Evolutionary conservation across 2,797 vertebrate species (phyloP).

Genomic region (Pteronotus mesoamericanus): DNA sequence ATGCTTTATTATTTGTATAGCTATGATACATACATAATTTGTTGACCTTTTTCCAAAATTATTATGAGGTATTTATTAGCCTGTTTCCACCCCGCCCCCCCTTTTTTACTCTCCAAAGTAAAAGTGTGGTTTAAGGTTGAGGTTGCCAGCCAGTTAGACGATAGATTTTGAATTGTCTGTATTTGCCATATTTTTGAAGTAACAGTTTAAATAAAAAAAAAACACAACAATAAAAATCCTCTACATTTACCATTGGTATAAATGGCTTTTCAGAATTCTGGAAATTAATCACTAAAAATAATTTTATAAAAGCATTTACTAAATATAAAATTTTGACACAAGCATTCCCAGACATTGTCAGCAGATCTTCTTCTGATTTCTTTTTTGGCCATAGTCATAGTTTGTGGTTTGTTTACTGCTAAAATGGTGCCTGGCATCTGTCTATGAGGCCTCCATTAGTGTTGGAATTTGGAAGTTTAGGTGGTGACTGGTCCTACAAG

Average conservation of each 20-base stretch:
- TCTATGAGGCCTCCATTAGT: not conserved
- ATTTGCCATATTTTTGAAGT: constrained; percentile 4
- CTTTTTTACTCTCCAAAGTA: not conserved
- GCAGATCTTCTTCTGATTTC: not conserved
- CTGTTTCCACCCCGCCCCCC: too few relatives aligned
- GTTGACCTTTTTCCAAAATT: constrained; percentile 18
- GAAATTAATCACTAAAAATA: constrained; percentile 1
- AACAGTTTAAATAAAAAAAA: not conserved
- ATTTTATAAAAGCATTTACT: not conserved
- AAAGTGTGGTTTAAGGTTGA: not conserved
- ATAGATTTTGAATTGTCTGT: constrained; percentile 16
- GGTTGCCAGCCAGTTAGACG: not conserved
- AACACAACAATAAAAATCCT: not conserved
- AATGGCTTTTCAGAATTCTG: not conserved
- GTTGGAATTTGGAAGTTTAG: not conserved
- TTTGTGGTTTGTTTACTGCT: not conserved
- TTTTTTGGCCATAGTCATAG: not conserved
- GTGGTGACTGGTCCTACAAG: not conserved
- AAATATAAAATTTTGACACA: not conserved
- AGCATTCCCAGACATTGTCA: not conserved
- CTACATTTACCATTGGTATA: not conserved
- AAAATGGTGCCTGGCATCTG: not conserved
- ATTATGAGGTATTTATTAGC: constrained; percentile 11
- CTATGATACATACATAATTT: not conserved
- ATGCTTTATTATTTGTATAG: not conserved